These are phyloP conservation scores for Bothrops jararaca DNA, from an alignment of 2,113 vertebrate species.

Conservation along the genomic window DNA sequence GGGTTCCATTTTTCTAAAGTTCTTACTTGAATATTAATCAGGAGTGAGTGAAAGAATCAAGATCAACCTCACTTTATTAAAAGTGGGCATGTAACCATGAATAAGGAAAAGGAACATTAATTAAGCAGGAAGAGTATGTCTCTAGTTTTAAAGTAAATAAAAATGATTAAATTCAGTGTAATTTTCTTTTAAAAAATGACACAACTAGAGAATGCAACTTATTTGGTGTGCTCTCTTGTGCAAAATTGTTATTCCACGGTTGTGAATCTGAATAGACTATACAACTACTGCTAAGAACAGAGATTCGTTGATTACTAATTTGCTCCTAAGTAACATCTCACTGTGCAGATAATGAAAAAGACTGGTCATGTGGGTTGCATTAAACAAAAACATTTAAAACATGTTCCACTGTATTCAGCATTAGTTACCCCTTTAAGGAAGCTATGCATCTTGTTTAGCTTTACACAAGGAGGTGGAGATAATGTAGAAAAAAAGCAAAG, in stretches of 20 bases:
- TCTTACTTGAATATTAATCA: not conserved
- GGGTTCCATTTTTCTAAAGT: not conserved
- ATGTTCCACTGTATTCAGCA: not conserved
- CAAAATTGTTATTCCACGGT: not conserved
- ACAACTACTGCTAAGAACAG: not conserved
- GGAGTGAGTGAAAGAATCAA: not conserved
- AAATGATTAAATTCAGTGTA: not conserved
- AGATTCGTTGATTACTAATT: not conserved
- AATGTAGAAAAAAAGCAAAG: not conserved
- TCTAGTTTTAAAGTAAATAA: not conserved
- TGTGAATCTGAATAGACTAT: not conserved
- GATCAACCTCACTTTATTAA: constrained; percentile 14
- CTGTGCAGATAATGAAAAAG: not conserved
- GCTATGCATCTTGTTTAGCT: not conserved
- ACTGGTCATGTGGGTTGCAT: not conserved
- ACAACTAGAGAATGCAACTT: not conserved
- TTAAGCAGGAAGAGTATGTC: not conserved
- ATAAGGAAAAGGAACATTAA: constrained; percentile 18
- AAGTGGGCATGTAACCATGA: constrained; percentile 20
- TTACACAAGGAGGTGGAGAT: not conserved
- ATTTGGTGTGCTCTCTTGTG: not conserved
- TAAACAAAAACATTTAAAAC: not conserved
- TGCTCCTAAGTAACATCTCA: constrained; percentile 1
- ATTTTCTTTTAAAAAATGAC: not conserved
- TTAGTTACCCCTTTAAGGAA: not conserved